A percentile compares a stretch with the other conserved stretches of the same genome.
Conservation (phyloP, 2,797 vertebrate species). For the Nyctalus aviator region DNA sequence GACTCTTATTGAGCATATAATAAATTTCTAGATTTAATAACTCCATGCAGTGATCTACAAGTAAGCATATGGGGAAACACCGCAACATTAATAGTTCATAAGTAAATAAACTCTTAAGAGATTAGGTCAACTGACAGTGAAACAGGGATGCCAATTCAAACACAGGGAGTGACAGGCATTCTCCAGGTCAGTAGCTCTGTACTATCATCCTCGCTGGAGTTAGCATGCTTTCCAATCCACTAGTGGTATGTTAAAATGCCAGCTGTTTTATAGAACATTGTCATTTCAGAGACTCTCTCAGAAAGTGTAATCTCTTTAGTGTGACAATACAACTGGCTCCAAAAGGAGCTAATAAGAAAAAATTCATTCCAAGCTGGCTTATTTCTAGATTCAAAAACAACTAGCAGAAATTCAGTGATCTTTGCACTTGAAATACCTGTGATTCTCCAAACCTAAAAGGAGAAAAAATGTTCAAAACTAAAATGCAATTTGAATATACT, state of each 20-base stretch:
- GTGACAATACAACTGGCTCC: conserved; percentile 57
- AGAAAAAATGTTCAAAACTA: conserved; percentile 79
- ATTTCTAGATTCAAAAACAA: conserved; percentile 71
- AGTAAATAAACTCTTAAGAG: conserved; percentile 55
- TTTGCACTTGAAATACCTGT: conserved; percentile 76
- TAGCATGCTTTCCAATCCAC: conserved; percentile 62
- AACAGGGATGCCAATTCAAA: conserved; percentile 54
- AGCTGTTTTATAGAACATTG: conserved; percentile 54
- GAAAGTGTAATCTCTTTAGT: conserved; percentile 53
- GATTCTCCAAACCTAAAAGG: conserved; percentile 81
- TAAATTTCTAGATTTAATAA: conserved; percentile 67
- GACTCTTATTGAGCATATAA: conserved; percentile 53
- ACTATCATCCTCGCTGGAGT: conserved; percentile 28
- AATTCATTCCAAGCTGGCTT: conserved; percentile 74
- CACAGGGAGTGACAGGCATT: conserved; percentile 59
- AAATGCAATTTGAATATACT: conserved; percentile 68
- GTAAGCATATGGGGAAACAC: conserved; percentile 25
- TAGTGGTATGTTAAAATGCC: conserved; percentile 62
- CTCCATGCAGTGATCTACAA: conserved; percentile 74
- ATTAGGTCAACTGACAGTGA: conserved; percentile 63
- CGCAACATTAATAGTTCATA: conserved; percentile 54
- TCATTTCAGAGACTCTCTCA: conserved; percentile 63
- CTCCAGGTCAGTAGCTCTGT: conserved; percentile 53
- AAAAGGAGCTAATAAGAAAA: conserved; percentile 58
- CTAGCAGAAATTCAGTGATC: conserved; percentile 72